These are phyloP conservation scores for Tyto alba DNA, from an alignment of 2,113 vertebrate species.

Conservation along the genomic window DNA sequence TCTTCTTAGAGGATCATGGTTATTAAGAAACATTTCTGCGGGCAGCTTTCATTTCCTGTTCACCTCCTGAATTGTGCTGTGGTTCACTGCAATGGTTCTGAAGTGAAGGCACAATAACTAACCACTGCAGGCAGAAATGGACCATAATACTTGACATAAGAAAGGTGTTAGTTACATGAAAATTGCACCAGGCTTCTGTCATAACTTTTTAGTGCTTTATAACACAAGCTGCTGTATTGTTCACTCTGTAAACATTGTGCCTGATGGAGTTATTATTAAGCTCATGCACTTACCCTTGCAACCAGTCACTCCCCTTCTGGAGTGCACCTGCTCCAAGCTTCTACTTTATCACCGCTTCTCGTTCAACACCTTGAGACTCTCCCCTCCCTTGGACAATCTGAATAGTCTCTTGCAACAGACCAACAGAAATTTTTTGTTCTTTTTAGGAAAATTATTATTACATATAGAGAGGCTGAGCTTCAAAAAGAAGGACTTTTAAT, in stretches of 20 bases:
- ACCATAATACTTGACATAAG: neutral
- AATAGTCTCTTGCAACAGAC: neutral
- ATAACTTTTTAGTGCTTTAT: neutral
- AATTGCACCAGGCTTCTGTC: neutral
- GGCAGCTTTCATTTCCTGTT: constrained; percentile 35
- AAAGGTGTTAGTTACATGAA: neutral
- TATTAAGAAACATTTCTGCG: neutral
- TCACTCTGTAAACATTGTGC: neutral
- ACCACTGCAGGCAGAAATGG: neutral
- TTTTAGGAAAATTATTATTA: neutral
- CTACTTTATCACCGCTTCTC: neutral
- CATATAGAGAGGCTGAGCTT: neutral
- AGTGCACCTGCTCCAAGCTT: neutral
- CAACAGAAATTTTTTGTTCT: neutral
- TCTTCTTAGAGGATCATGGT: neutral
- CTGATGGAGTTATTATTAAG: neutral
- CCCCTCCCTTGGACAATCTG: neutral
- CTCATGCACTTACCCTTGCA: neutral
- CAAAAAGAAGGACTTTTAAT: neutral
- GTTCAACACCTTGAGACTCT: neutral
- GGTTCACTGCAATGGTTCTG: neutral
- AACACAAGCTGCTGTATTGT: neutral
- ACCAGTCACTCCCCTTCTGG: neutral
- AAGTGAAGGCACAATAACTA: neutral
- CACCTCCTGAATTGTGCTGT: neutral